Conservation (phyloP, 2,113 vertebrate species). For the Oryctolagus cuniculus region mOryCun1.1 NC_091440.1:62182001-62182500, state of each 20-base stretch:
- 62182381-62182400: not conserved
- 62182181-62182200: too few relatives aligned
- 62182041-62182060: slow-evolving; percentile 38
- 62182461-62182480: not conserved
- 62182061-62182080: not conserved
- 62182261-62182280: too few relatives aligned
- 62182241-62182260: too few relatives aligned
- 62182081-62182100: not conserved
- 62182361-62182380: slow-evolving; percentile 39
- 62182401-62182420: not conserved
- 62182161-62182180: slow-evolving; percentile 16
- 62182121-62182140: not conserved
- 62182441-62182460: not conserved
- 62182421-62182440: not conserved
- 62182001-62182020: slow-evolving; percentile 58
- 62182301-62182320: slow-evolving; percentile 53
- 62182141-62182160: not conserved
- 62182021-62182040: not conserved
- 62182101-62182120: not conserved
- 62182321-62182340: not conserved
- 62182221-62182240: too few relatives aligned
- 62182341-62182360: not conserved
- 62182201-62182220: too few relatives aligned
- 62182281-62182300: too few relatives aligned
- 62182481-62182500: not conserved